These are phyloP conservation scores for Hucho hucho DNA, from an alignment of 2,113 vertebrate genomes.

Conservation along the genomic window DNA sequence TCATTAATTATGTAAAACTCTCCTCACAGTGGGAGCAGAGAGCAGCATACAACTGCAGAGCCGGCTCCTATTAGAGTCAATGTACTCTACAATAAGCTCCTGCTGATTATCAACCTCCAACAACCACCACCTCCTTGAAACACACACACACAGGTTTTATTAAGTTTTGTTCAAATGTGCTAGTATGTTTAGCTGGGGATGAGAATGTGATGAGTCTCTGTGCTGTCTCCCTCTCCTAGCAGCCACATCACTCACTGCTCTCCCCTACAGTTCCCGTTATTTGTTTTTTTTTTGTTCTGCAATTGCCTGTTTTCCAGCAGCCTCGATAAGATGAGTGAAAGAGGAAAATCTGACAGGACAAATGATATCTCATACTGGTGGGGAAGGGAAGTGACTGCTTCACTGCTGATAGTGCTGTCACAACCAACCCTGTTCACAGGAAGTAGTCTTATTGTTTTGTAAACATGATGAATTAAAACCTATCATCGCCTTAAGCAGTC, in stretches of 20 bases:
- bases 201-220: constrained; percentile 49
- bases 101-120: constrained; percentile 65
- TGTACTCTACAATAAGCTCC: constrained; percentile 70
- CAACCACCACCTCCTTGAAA: constrained; percentile 26
- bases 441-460: neutral
- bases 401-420: constrained; percentile 45
- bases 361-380: constrained; percentile 61
- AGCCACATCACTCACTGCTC: constrained; percentile 66
- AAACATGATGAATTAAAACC: neutral
- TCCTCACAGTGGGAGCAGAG: constrained; percentile 64
- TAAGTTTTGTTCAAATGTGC: constrained; percentile 22
- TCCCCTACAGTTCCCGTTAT: constrained; percentile 40
- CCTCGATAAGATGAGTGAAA: constrained; percentile 62
- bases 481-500: constrained; percentile 3
- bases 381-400: constrained; percentile 27
- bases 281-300: constrained; percentile 28
- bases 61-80: constrained; percentile 73
- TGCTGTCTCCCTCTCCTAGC: constrained; percentile 58
- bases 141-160: too few species aligned
- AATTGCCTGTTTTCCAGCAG: constrained; percentile 59
- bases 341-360: constrained; percentile 68
- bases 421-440: neutral
- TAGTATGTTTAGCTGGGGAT: constrained; percentile 52
- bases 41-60: constrained; percentile 60
- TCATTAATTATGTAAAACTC: constrained; percentile 84